Conservation (phyloP, 1,140 invertebrate genomes). For the Aphis gossypii region DNA sequence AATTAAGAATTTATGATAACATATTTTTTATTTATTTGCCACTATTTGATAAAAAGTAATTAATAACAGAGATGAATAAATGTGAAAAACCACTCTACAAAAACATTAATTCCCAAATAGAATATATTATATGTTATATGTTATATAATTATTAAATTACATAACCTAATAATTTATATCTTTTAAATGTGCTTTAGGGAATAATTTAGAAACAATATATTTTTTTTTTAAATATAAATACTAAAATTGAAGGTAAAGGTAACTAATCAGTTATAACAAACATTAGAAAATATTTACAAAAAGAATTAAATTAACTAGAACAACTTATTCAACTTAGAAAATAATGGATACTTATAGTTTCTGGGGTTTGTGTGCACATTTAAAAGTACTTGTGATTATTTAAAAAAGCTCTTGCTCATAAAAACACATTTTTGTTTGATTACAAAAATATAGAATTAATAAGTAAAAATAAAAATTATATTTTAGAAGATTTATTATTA, state of each 20-base stretch:
- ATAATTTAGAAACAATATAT: neutral
- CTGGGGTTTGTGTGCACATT: neutral
- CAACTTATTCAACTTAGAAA: constrained; percentile 28
- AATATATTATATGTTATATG: neutral
- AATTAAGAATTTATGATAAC: neutral
- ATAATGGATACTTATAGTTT: constrained; percentile 24
- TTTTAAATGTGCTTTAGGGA: neutral
- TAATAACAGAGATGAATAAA: neutral
- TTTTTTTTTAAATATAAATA: neutral
- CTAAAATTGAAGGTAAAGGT: constrained; percentile 29
- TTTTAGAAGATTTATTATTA: constrained; percentile 28
- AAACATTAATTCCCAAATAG: constrained; percentile 7
- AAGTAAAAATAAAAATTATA: constrained; percentile 30
- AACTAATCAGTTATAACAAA: constrained; percentile 38
- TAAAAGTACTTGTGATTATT: neutral
- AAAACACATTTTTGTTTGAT: constrained; percentile 35
- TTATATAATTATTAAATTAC: constrained; percentile 4
- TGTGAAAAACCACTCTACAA: neutral
- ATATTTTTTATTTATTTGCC: neutral
- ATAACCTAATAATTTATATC: neutral
- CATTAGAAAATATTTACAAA: constrained; percentile 44
- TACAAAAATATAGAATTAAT: constrained; percentile 42
- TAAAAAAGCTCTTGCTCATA: neutral
- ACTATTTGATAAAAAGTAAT: constrained; percentile 30
- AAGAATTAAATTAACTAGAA: neutral